Base-by-base conservation (phyloP, 2,113 vertebrate species). In the Arenaria interpres region DNA sequence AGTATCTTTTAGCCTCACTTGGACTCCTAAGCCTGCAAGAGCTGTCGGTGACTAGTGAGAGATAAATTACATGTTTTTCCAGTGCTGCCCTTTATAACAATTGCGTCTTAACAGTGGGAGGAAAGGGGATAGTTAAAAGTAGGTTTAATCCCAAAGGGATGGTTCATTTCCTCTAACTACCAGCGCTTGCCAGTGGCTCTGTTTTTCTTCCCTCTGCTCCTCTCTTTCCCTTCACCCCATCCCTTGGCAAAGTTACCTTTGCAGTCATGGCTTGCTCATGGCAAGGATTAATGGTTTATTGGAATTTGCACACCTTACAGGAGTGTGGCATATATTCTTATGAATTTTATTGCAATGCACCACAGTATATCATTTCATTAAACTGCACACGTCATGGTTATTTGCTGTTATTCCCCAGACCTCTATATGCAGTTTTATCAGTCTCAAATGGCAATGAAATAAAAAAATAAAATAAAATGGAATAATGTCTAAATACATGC, bases 191-290 rank as follows among this genome's bases (percentile, higher is more conserved):
- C 51, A 71, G 72, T 66, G 82, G 69, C 7, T 45, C 73, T 73
- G 37, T 16, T 85, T 83, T 78, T 53, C 24, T 64, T 92, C 62
- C 64, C 60, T 72, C 35, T 3, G 4, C 23, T 50, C 51, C 22
- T 63, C n/a, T 75, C 32, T 30, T 89, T 54, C 41, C 43, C 64
- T 68, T 92, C 63, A 57, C 20, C 24, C 39, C 28, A 73, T 84
- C 35, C 77, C 56, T 66, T 21, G n/a, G 67, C 54, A 93, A 95
- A 95, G 64, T 91, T 97, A 86, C 93, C 77, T 96, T 97, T 97
- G 90, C 88, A 91, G 69, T 95, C 59, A 39, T 56, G 77, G 87
- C 79, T 66, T 74, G 67, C 89, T 97, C 54, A 24, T 64, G 57
- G 89, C 24, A 37, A 95, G 85, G 73, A 96, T 88, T 94, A 96